These are phyloP conservation scores for Halcyon senegalensis DNA, from an alignment of 2,113 vertebrate genomes.

Conservation along the genomic window DNA sequence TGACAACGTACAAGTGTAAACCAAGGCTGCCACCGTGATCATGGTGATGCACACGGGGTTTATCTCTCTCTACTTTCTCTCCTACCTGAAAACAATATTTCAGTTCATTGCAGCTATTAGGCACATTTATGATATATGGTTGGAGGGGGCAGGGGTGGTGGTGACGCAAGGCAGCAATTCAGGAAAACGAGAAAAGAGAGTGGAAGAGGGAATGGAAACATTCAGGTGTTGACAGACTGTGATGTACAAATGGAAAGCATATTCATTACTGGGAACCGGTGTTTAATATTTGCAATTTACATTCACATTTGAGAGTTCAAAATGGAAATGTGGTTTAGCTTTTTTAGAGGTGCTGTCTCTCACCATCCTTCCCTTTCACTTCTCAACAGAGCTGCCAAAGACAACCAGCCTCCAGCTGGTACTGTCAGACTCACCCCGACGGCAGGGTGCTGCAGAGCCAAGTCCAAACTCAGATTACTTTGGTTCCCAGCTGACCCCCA, in stretches of 20 bases:
- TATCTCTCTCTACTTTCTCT: background rate
- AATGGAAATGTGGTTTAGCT: background rate
- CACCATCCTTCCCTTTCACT: background rate
- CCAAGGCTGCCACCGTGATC: background rate
- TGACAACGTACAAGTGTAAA: background rate
- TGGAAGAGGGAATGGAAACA: background rate
- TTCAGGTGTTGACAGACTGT: background rate
- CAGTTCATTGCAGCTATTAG: background rate
- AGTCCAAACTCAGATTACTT: background rate
- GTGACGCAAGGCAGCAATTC: background rate
- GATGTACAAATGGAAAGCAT: conserved; percentile 30
- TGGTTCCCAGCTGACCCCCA: background rate
- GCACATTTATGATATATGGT: background rate
- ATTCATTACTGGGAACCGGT: conserved; percentile 1
- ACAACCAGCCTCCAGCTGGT: background rate
- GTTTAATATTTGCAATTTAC: background rate
- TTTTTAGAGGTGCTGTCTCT: background rate
- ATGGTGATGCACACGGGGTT: background rate
- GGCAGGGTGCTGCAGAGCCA: conserved; percentile 1
- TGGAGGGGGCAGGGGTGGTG: background rate
- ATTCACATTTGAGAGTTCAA: background rate
- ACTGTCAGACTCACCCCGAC: background rate
- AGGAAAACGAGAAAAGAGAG: background rate
- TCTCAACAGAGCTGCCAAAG: background rate
- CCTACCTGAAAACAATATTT: background rate